Evolutionary conservation across 2,888 invertebrate species (phyloP).

Genomic region (Colostygia pectinataria): DNA sequence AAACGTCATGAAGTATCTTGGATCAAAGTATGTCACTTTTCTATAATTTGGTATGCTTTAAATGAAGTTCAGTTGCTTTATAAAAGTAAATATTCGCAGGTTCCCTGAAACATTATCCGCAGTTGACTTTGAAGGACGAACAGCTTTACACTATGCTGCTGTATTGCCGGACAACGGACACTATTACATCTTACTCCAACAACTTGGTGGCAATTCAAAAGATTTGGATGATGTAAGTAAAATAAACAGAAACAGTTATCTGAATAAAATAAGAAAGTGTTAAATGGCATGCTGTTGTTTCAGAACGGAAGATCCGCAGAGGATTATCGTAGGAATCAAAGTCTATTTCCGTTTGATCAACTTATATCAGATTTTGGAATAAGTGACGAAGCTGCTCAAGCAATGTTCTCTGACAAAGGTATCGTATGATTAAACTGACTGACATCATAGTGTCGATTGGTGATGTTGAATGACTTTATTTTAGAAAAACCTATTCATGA

Average conservation of each 20-base stretch:
- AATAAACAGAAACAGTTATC: background rate
- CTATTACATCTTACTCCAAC: slow-evolving; percentile 92
- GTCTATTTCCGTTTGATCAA: slow-evolving; percentile 86
- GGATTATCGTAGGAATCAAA: slow-evolving; percentile 87
- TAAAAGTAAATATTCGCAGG: slow-evolving; percentile 47
- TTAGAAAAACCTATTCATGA: slow-evolving; percentile 22
- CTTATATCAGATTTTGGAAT: slow-evolving; percentile 88
- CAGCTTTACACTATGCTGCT: slow-evolving; percentile 95
- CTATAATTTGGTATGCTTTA: background rate
- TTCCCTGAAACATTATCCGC: slow-evolving; percentile 94
- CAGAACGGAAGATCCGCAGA: slow-evolving; percentile 91
- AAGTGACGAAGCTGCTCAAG: slow-evolving; percentile 84
- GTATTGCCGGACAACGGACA: slow-evolving; percentile 93
- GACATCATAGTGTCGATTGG: slow-evolving; percentile 1
- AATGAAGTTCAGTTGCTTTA: background rate
- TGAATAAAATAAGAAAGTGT: background rate
- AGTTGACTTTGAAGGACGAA: slow-evolving; percentile 90
- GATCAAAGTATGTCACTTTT: slow-evolving; percentile 59
- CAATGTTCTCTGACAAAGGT: slow-evolving; percentile 92
- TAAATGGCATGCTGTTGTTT: slow-evolving; percentile 6
- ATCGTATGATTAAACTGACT: slow-evolving; percentile 41
- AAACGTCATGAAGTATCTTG: slow-evolving; percentile 87
- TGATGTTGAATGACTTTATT: background rate
- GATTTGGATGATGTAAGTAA: slow-evolving; percentile 90
- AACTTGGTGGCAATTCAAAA: slow-evolving; percentile 93